Base-by-base conservation (phyloP, 1,140 invertebrate genomes). In the Hyles euphorbiae region DNA sequence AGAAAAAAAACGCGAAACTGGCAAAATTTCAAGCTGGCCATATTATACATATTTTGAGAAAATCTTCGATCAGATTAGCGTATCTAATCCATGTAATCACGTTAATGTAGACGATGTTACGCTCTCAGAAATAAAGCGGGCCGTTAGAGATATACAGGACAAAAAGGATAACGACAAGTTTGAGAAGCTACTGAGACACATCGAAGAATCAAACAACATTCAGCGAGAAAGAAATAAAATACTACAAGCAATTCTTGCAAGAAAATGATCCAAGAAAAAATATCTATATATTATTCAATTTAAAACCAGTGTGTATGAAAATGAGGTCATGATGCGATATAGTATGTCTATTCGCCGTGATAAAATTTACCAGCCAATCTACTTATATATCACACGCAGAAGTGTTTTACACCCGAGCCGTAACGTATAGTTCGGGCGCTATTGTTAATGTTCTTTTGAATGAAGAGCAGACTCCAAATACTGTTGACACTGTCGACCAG, bases 141-240 rank as follows among this genome's bases (percentile, higher is more conserved):
- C 70, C n/a, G 65, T 83, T 40, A 63, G 64, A 47, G 68, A 74
- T 53, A 67, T 75, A 12, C 69, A 77, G 34, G 73, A 79, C 8
- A 74, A 63, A 36, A 76, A 72, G 0, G 76, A 81, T 22, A 74
- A 65, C 32, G 71, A 80, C 57, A 88, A 80, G 52, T 88, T 86
- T 78, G 79, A 85, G 11, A 78, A 54, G 44, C 64, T 88, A 12
- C 60, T 88, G 0, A 63, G 55, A 46, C 73, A 66, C 7, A 72
- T 81, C 54, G 81, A 84, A 65, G 86, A 87, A 11, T 81, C 82
- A 4, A 88, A 88, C 65, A 60, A 70, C n/a, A 82, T 88, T 50
- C 86, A 88, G 58, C 78, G 75, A 53, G 86, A 88, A 68, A 75
- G 83, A 60, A 88, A 88, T 60, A 77, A 53, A 67, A 86, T 88